phyloP scores from a whole-genome alignment of 2,888 invertebrate genomes.

The Orthonevra nobilis region DNA sequence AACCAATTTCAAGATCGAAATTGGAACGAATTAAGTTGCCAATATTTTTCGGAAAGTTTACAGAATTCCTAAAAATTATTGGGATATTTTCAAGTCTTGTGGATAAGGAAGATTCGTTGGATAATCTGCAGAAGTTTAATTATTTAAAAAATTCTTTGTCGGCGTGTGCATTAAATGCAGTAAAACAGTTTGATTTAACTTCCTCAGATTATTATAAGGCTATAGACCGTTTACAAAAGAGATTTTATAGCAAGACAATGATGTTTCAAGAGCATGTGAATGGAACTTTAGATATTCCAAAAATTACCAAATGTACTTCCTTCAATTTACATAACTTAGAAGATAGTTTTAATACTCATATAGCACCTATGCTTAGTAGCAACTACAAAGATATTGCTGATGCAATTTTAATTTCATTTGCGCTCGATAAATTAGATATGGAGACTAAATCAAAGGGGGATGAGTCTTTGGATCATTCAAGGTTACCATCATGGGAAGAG shows the following conservation, averaged over 20 bases:
- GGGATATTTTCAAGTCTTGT: conserved; percentile 2
- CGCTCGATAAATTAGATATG: conserved; percentile 14
- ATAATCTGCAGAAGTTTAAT: conserved; percentile 23
- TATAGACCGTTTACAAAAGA: not conserved
- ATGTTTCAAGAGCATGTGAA: conserved; percentile 13
- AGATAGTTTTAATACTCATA: conserved; percentile 21
- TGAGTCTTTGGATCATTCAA: no score
- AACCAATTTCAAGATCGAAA: not conserved
- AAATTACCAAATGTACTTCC: conserved; percentile 2
- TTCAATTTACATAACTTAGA: not conserved
- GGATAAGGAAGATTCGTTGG: not conserved
- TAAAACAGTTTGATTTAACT: conserved; percentile 12
- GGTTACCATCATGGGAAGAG: no score
- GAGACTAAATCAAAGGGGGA: no score
- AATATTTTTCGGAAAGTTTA: not conserved
- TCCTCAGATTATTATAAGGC: not conserved
- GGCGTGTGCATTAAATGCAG: not conserved
- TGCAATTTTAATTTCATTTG: conserved; percentile 7
- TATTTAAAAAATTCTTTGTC: conserved; percentile 1
- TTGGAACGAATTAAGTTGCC: not conserved
- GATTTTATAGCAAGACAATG: conserved; percentile 5
- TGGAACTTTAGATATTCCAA: conserved; percentile 1
- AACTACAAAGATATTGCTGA: conserved; percentile 11
- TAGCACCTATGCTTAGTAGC: conserved; percentile 7
- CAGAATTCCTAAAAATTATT: conserved; percentile 3